phyloP scores from a whole-genome alignment of 2,113 vertebrate genomes.

The Limanda limanda region DNA sequence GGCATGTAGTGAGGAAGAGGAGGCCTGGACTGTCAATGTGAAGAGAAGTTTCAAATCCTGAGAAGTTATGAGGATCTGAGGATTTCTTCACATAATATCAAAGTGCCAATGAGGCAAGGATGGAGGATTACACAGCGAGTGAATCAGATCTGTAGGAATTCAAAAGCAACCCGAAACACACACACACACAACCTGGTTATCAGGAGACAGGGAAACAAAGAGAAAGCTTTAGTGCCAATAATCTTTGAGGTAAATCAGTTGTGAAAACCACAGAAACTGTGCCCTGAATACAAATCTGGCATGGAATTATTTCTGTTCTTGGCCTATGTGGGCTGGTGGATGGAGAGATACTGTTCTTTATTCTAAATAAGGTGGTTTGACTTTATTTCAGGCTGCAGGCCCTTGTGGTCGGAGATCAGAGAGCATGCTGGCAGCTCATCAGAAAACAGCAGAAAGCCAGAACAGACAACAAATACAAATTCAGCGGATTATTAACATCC shows the following conservation, averaged over 20 bases:
- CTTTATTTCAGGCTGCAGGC: slow-evolving; percentile 15
- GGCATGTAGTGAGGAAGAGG: too few species aligned
- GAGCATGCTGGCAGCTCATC: slow-evolving; percentile 12
- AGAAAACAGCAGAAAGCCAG: not conserved
- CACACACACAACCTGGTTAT: slow-evolving; percentile 7
- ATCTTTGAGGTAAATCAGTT: slow-evolving; percentile 16
- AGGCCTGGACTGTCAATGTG: too few species aligned
- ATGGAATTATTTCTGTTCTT: not conserved
- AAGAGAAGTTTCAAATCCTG: too few species aligned
- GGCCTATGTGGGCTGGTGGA: not conserved
- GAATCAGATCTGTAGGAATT: slow-evolving; percentile 40
- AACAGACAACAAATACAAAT: not conserved
- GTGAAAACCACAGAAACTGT: slow-evolving; percentile 10
- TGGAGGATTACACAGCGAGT: slow-evolving; percentile 34
- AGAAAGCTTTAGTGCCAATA: not conserved
- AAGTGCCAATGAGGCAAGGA: slow-evolving; percentile 33
- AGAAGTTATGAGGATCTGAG: slow-evolving; percentile 21
- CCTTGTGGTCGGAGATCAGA: slow-evolving; percentile 13
- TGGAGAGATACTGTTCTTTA: not conserved
- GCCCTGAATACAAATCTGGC: not conserved
- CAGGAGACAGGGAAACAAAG: slow-evolving; percentile 6
- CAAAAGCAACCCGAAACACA: slow-evolving; percentile 16
- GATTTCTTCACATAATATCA: slow-evolving; percentile 28
- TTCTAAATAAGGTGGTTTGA: slow-evolving; percentile 14
- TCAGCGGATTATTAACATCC: slow-evolving; percentile 3